Evolutionary conservation across 1,140 invertebrate species (phyloP), one percentile per base, ranked within the genome.

Genomic region (Drosophila kanapiae): DNA sequence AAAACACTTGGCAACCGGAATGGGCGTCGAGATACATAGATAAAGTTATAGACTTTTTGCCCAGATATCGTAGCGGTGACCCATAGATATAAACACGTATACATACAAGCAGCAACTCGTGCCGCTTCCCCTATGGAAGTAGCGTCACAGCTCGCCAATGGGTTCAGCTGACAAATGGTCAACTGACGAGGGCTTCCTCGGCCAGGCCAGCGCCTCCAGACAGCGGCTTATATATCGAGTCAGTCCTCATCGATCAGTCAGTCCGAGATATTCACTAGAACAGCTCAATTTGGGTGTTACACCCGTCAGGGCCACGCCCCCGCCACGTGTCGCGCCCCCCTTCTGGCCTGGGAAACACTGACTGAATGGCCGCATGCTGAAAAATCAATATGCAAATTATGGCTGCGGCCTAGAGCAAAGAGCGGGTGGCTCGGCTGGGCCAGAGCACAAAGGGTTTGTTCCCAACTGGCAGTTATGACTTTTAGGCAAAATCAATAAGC

Each of bases 121-220:
- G 51, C 35, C 48, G 29, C 38, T 37, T 56, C 61, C 61, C 56
- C 77, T 88, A 80, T 80, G 59, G 31, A 57, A 43, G 60, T 53
- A 51, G 58, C 35, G 68, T 57, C 68, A 71, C 14, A 38, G 42
- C 16, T 11, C n/a, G 51, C 29, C 65, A 35, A 68, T 68, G 43
- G 33, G 53, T 86, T 82, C 79, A 86, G 64, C 78, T 86, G 82
- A 79, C 83, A 82, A 87, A 82, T 86, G 65, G 80, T 88, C 83
- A 87, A 87, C 57, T 87, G 84, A 83, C 68, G 68, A 49, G 58
- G 49, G 23, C 40, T 38, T 40, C 40, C 40, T n/a, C 23, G 16
- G 31, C 16, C 69, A 27, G n/a, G 18, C 9, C 68, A 62, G 63
- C 58, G 70, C 68, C 38, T 64, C 23, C 69, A 64, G 59, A 57